A percentile compares a stretch with the other conserved stretches of the same genome.
Evolutionary conservation across 1,140 invertebrate genomes (phyloP).

Genomic region (Caenorhabditis inopinata): DNA sequence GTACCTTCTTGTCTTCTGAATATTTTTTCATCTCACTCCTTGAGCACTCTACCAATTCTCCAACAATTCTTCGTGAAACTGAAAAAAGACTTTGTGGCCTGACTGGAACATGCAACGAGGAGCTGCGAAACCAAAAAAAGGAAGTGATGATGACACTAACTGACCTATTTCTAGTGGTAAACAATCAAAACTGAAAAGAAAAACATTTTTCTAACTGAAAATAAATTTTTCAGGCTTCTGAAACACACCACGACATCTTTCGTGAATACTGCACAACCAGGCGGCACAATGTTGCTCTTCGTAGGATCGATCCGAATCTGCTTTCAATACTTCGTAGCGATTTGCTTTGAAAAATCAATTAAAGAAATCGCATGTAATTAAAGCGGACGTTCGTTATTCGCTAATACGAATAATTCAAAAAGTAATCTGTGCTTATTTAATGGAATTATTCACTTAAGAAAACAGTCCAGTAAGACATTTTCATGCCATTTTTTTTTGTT

Average conservation of each 20-base stretch:
- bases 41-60: too few species aligned
- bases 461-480: too few species aligned
- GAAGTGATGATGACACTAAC: background rate
- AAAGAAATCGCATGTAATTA: too few species aligned
- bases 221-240: background rate
- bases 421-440: too few species aligned
- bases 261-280: background rate
- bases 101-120: background rate
- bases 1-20: too few species aligned
- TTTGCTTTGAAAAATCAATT: background rate
- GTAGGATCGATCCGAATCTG: background rate
- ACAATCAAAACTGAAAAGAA: background rate
- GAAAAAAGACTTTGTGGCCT: background rate
- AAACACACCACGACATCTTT: background rate
- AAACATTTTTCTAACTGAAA: too few species aligned
- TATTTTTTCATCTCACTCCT: too few species aligned
- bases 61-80: background rate
- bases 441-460: too few species aligned
- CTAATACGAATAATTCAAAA: too few species aligned
- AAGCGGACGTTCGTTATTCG: too few species aligned
- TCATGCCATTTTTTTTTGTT: too few species aligned
- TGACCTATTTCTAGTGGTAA: background rate
- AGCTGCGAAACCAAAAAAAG: background rate
- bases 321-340: background rate
- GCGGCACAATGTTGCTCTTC: background rate